Conservation (phyloP, 2,113 vertebrate genomes). For the Oriolus oriolus region DNA sequence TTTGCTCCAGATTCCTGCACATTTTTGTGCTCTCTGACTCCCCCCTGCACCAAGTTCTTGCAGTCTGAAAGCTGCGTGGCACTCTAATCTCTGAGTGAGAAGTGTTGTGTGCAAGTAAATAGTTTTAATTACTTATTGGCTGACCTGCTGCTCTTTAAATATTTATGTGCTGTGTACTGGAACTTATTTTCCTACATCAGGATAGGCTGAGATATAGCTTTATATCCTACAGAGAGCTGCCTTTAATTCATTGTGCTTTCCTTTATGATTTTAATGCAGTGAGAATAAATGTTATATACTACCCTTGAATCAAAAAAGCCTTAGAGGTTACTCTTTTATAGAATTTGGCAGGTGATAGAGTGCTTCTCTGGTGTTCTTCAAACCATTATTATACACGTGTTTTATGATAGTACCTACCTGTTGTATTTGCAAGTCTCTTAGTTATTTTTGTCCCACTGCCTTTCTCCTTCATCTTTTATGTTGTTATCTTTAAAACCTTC, state of each 20-base stretch:
- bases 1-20: not conserved
- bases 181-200: not conserved
- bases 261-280: not conserved
- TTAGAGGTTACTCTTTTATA: not conserved
- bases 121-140: not conserved
- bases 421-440: not conserved
- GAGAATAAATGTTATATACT: not conserved
- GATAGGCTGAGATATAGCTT: not conserved
- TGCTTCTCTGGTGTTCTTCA: not conserved
- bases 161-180: not conserved
- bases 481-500: not conserved
- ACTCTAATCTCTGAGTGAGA: not conserved
- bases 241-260: not conserved
- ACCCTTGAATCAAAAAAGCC: not conserved
- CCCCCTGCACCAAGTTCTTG: not conserved
- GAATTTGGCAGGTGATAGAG: not conserved
- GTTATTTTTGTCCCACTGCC: not conserved
- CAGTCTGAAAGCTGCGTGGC: not conserved
- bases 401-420: not conserved
- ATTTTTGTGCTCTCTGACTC: not conserved
- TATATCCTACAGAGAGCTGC: not conserved
- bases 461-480: not conserved
- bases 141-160: not conserved
- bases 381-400: not conserved
- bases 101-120: not conserved